Evolutionary conservation across 2,113 vertebrate genomes (phyloP).

Genomic region (Nicator chloris): DNA sequence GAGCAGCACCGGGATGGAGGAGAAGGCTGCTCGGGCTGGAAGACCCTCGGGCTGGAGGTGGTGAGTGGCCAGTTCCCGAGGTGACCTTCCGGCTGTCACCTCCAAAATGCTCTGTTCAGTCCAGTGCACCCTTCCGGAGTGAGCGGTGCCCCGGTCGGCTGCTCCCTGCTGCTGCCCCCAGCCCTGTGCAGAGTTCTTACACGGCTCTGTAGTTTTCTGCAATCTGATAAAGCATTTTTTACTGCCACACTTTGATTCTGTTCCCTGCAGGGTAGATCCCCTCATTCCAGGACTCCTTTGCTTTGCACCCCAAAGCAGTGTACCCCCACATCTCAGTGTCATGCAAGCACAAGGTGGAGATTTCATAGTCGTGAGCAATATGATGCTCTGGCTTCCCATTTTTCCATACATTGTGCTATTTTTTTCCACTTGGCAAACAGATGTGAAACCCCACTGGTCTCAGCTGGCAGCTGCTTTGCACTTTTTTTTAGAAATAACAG

Average conservation of each 20-base stretch:
- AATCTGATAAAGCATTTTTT: background rate
- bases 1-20: background rate
- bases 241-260: background rate
- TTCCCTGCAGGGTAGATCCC: background rate
- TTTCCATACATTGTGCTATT: background rate
- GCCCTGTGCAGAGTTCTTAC: background rate
- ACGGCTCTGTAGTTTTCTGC: background rate
- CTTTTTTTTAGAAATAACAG: background rate
- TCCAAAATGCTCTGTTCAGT: background rate
- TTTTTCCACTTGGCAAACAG: background rate
- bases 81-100: slow-evolving; percentile 7
- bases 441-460: background rate
- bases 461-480: background rate
- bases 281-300: background rate
- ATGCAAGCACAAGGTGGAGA: background rate
- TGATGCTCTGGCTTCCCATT: background rate
- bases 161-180: background rate
- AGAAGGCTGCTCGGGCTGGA: rapidly evolving
- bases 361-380: background rate
- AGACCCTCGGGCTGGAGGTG: background rate
- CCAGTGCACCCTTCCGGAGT: background rate
- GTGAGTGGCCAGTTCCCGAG: background rate
- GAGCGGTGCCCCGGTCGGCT: rapidly evolving
- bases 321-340: background rate
- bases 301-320: background rate